A percentile compares a stretch with the other conserved stretches of the same genome.
phyloP scores from a whole-genome alignment of 2,797 vertebrate genomes.

The Crocodylus rhombifer region DNA sequence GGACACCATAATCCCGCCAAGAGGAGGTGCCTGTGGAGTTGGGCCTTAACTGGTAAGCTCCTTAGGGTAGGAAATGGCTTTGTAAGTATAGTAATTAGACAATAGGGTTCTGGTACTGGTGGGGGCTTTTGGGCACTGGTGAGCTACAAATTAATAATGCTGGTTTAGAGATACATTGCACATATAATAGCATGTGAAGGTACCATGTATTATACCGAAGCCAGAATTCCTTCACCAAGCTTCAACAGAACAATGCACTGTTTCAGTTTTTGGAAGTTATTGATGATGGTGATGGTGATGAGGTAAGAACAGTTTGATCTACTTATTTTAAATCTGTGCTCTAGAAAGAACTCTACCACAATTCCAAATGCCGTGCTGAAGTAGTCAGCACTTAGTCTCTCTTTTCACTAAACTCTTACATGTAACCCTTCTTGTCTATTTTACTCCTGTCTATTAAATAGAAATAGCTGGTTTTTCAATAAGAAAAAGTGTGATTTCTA shows the following conservation, averaged over 20 bases:
- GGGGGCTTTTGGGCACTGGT: not conserved
- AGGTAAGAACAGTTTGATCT: not conserved
- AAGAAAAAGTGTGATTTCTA: slow-evolving; percentile 49
- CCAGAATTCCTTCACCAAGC: not conserved
- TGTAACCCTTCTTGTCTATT: not conserved
- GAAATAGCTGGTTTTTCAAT: slow-evolving; percentile 7
- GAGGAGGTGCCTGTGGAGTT: not conserved
- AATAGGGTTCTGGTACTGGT: not conserved
- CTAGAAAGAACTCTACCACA: not conserved
- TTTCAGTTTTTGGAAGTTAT: not conserved
- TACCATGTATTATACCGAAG: not conserved
- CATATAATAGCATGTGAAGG: not conserved
- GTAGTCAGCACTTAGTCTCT: not conserved
- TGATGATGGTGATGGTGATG: not conserved
- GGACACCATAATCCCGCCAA: fast-evolving
- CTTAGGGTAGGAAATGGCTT: not conserved
- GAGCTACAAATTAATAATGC: not conserved
- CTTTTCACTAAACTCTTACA: not conserved
- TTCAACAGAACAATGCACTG: not conserved
- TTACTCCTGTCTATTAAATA: not conserved
- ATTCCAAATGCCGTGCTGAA: not conserved
- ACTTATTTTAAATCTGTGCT: not conserved
- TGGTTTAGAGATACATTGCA: not conserved
- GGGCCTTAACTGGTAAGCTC: not conserved
- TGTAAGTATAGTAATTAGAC: not conserved